phyloP scores from a whole-genome alignment of 2,797 vertebrate genomes.

The Otolemur crassicaudatus region DNA sequence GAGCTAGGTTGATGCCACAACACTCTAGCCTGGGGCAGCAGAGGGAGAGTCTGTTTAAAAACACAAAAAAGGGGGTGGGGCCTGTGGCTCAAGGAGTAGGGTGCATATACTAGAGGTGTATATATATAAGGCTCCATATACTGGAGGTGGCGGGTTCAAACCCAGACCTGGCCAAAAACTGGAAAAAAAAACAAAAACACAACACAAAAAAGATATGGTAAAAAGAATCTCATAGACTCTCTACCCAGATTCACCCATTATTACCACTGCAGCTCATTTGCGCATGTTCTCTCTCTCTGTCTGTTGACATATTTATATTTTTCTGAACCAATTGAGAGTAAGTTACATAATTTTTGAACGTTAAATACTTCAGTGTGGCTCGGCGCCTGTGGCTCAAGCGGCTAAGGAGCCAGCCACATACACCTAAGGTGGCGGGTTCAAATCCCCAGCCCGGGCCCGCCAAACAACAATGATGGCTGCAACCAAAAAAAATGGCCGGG shows the following conservation, averaged over 20 bases:
- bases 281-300: neutral
- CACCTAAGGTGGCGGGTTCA: too few relatives aligned
- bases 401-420: too few relatives aligned
- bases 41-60: neutral
- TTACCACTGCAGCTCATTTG: neutral
- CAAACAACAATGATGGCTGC: too few relatives aligned
- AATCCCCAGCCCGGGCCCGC: too few relatives aligned
- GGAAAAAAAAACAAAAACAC: neutral
- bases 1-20: too few relatives aligned
- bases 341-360: slow-evolving; percentile 7
- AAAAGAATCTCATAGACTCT: neutral
- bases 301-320: neutral
- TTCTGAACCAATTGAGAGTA: neutral
- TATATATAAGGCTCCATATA: too few relatives aligned
- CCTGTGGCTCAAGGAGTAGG: neutral
- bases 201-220: neutral
- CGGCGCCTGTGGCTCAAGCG: too few relatives aligned
- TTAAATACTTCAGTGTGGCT: neutral
- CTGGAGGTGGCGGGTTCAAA: too few relatives aligned
- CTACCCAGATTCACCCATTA: neutral
- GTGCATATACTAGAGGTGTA: too few relatives aligned
- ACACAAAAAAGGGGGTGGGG: neutral
- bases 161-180: too few relatives aligned
- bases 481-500: too few relatives aligned
- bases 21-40: neutral